Base-by-base conservation (phyloP, 2,888 invertebrate genomes). In the Labia minor region DNA sequence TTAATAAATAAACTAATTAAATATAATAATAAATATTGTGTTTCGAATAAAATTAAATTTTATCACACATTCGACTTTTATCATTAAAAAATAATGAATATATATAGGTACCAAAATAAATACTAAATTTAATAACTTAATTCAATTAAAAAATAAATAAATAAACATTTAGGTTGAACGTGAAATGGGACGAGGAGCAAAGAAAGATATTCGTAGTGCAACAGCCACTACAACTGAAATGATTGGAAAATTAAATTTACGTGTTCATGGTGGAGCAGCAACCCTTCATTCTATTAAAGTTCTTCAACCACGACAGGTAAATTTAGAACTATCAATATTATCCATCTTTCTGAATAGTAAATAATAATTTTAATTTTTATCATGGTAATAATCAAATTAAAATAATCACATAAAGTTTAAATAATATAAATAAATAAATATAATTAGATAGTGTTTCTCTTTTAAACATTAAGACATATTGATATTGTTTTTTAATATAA, bases 181-280 rank as follows among this genome's bases (percentile, higher is more conserved):
- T 77, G 88, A 88, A 81, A 86, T 90, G 72, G 89, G 89, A 62
- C 84, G 87, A 69, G 89, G 89, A 61, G 87, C 86, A 37, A 88
- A 90, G 73, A 86, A 90, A 73, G 90, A 90, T 78, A 78, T 92
- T 69, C 87, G 91, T 76, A 91, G 90, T 72, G 92, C 92, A 1
- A 92, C 91, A 0, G 92, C 92, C 0, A 90, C 90, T 1, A 92
- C 92, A 0, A 90, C 89, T 1, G 91, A 92, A 79, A 91, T 92
- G 90, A 82, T 84, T 65, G 92, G 92, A 26, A 86, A 87, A 76
- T 79, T 92, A 68, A 90, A 86, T 73, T 80, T 92, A 70, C 82
- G 87, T 72, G 87, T 92, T 62, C 87, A 89, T 74, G 88, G 90
- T 70, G 88, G 89, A 2, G 86, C 87, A n/a, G 91, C 92, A 37